Conservation (phyloP, 1,140 invertebrate genomes). For the Drosophila busckii region DNA sequence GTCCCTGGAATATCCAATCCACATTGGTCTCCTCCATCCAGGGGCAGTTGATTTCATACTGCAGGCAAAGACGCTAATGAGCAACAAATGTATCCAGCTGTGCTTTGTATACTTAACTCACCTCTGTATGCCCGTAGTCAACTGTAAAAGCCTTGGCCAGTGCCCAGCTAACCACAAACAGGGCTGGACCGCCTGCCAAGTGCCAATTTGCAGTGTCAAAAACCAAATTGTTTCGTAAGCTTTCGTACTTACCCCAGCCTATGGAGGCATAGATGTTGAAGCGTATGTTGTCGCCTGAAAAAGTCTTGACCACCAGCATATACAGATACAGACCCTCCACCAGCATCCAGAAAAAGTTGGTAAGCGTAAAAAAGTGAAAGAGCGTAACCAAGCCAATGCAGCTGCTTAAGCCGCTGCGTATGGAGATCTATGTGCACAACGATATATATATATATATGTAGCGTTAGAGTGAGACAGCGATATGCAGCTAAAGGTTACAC, state of each 20-base stretch:
- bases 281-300: conserved; percentile 93
- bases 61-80: conserved; percentile 15
- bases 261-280: conserved; percentile 92
- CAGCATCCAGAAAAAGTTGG: conserved; percentile 99
- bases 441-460: not conserved
- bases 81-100: not conserved
- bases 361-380: conserved; percentile 93
- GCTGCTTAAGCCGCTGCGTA: conserved; percentile 80
- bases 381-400: conserved; percentile 87
- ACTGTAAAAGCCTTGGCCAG: conserved; percentile 82
- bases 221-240: too few species aligned
- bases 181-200: conserved; percentile 83
- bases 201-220: too few species aligned
- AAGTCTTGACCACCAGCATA: conserved; percentile 94
- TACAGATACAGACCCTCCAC: conserved; percentile 97
- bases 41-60: conserved; percentile 80
- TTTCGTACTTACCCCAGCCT: conserved; percentile 93
- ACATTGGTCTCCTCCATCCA: conserved; percentile 86
- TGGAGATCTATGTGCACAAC: conserved; percentile 53
- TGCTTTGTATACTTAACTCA: conserved; percentile 8
- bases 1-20: conserved; percentile 90
- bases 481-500: not conserved
- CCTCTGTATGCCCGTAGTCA: conserved; percentile 46
- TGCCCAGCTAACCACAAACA: conserved; percentile 86
- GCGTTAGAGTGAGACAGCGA: not conserved